phyloP scores from a whole-genome alignment of 2,113 vertebrate species.

The Tamias sibiricus region DNA sequence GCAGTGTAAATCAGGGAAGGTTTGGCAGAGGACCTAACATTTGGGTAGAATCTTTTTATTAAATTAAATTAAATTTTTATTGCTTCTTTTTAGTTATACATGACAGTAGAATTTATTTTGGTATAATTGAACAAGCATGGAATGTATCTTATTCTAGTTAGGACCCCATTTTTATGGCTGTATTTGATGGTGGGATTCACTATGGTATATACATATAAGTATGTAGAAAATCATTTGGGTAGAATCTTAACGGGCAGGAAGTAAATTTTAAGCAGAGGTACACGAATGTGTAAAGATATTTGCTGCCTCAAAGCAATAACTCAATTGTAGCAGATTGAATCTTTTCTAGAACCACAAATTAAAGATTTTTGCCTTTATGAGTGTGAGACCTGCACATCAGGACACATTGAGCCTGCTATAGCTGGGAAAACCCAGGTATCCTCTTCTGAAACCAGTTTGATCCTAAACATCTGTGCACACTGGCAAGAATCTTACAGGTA shows the following conservation, averaged over 20 bases:
- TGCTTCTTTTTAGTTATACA: no score
- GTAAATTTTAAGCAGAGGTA: not conserved
- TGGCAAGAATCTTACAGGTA: not conserved
- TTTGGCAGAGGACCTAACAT: not conserved
- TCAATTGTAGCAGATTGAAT: not conserved
- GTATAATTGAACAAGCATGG: no score
- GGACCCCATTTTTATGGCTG: no score
- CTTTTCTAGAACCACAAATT: not conserved
- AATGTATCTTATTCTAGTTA: no score
- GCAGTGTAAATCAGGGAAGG: not conserved
- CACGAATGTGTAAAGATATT: not conserved
- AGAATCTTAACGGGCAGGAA: slow-evolving; percentile 6
- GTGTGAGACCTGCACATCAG: not conserved
- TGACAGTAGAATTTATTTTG: no score
- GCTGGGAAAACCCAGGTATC: not conserved
- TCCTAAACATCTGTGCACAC: not conserved
- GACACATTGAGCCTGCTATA: not conserved
- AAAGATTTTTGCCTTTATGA: slow-evolving; percentile 8
- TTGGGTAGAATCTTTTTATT: not conserved
- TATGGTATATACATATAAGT: no score
- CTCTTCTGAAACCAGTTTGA: not conserved
- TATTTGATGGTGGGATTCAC: no score
- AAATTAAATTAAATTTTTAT: no score
- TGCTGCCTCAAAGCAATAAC: not conserved
- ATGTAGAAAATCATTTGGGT: not conserved